Evolutionary conservation across 2,888 invertebrate genomes (phyloP).

Genomic region (Teinopalpus imperialis): DNA sequence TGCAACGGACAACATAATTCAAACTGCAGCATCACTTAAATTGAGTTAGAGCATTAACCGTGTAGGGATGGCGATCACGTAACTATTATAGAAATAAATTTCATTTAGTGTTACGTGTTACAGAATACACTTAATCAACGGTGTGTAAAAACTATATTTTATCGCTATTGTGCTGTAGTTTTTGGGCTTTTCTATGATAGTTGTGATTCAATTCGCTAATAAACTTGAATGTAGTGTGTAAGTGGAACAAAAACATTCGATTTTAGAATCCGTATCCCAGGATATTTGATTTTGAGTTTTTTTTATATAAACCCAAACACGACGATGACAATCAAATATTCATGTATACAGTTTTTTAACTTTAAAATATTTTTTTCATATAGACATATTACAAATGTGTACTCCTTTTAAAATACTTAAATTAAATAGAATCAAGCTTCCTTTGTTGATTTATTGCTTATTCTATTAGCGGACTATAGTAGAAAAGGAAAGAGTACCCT

Average conservation of each 20-base stretch:
- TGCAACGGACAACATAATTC: constrained; percentile 46
- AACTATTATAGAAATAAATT: constrained; percentile 28
- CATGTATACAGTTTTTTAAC: too few relatives aligned
- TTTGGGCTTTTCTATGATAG: constrained; percentile 8
- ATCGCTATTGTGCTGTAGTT: constrained; percentile 4
- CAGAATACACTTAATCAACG: constrained; percentile 3
- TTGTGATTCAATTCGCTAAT: constrained; percentile 16
- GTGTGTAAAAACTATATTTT: constrained; percentile 11
- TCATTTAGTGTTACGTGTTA: constrained; percentile 20
- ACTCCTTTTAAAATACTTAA: too few relatives aligned
- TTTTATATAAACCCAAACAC: background rate
- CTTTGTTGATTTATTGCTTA: too few relatives aligned
- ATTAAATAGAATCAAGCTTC: too few relatives aligned
- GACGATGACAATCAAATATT: too few relatives aligned
- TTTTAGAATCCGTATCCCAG: background rate
- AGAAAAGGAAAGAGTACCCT: too few relatives aligned
- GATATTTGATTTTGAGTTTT: too few relatives aligned
- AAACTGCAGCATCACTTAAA: constrained; percentile 37
- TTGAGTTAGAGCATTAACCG: constrained; percentile 53
- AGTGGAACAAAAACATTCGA: background rate
- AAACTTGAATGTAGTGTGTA: background rate
- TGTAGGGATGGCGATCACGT: constrained; percentile 31
- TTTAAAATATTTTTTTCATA: too few relatives aligned
- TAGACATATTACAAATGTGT: too few relatives aligned
- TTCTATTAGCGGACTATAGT: too few relatives aligned